phyloP scores from a whole-genome alignment of 2,797 vertebrate species.

The Brachyrhaphis roseni region DNA sequence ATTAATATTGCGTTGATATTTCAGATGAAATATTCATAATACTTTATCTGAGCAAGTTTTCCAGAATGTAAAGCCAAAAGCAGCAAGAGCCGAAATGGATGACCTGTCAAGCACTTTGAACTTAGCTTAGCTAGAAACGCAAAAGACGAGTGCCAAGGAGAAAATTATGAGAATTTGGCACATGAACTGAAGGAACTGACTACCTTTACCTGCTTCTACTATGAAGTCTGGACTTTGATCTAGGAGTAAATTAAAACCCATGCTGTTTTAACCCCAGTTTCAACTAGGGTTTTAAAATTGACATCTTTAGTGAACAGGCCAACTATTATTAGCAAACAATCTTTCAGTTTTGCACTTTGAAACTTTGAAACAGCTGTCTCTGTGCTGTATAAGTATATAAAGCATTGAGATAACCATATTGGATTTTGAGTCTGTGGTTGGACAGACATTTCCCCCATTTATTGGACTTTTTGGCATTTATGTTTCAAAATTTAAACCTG shows the following conservation, averaged over 20 bases:
- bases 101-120: neutral
- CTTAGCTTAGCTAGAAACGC: neutral
- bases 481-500: neutral
- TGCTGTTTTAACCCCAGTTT: neutral
- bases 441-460: neutral
- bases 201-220: neutral
- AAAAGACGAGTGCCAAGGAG: neutral
- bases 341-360: neutral
- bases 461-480: neutral
- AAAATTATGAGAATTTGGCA: neutral
- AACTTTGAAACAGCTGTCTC: neutral
- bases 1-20: too few species aligned
- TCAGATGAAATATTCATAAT: too few species aligned
- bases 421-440: neutral
- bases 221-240: neutral
- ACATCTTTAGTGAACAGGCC: neutral
- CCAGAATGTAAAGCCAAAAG: neutral
- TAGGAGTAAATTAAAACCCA: neutral
- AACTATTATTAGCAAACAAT: neutral
- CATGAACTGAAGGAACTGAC: neutral
- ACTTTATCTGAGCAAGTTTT: neutral
- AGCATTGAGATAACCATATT: neutral
- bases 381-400: neutral
- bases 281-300: neutral
- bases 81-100: too few species aligned